A percentile compares a stretch with the other conserved stretches of the same genome.
Conservation (phyloP, 1,140 invertebrate genomes). For the Arion vulgaris region DNA sequence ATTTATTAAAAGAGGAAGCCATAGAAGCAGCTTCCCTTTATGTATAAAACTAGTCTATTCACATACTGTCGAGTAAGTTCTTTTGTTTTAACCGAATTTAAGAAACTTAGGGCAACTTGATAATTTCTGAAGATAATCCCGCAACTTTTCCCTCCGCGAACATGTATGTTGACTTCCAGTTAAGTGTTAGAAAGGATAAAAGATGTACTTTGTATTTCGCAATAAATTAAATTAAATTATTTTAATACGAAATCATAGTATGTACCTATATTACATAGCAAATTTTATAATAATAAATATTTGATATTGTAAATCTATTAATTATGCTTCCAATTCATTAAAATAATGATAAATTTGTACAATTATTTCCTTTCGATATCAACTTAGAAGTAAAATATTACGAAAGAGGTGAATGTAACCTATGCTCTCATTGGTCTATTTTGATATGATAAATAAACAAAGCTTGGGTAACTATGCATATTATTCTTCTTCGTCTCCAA, state of each 20-base stretch:
- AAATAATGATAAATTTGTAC: not conserved
- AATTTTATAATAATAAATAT: no score
- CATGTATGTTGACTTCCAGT: constrained; percentile 9
- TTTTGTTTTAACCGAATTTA: not conserved
- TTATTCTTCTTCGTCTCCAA: no score
- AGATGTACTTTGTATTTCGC: not conserved
- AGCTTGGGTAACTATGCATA: no score
- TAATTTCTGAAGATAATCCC: not conserved
- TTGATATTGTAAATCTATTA: no score
- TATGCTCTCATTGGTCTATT: not conserved
- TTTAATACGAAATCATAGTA: not conserved
- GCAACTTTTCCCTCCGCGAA: not conserved
- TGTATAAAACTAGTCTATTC: constrained; percentile 15
- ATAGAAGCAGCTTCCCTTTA: constrained; percentile 22
- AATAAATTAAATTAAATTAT: not conserved
- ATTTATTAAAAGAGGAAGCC: constrained; percentile 40
- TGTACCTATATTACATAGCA: no score
- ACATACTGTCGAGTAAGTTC: constrained; percentile 13
- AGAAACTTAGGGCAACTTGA: not conserved
- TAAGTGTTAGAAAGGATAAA: not conserved
- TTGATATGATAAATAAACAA: no score
- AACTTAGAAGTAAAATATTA: not conserved
- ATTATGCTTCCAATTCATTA: no score
- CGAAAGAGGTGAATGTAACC: constrained; percentile 1
- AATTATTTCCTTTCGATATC: not conserved